Base-by-base conservation (phyloP, 2,113 vertebrate genomes). In the Hassar affinis region DNA sequence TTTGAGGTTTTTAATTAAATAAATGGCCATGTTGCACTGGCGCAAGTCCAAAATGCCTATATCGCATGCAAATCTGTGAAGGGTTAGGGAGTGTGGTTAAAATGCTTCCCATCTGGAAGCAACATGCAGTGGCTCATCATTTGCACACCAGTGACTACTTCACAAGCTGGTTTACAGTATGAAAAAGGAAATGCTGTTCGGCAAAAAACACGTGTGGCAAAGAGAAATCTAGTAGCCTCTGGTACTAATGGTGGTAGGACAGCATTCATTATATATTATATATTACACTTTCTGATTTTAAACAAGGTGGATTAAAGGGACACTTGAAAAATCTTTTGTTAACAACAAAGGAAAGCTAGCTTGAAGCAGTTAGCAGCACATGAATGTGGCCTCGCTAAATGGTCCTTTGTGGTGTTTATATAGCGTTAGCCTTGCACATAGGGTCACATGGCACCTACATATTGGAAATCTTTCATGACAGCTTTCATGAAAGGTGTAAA, bases 1-100 rank as follows among this genome's bases (percentile, higher is more conserved):
- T 42, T 80, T 87, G 88, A 84, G 78, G 86, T 90, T 92, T 87
- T 92, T 92, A 92, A 93, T 93, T 91, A 92, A 93, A 93, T 89
- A 90, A 93, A 91, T 92, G 90, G 90, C 90, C 85, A 49, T 89
- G 92, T 86, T 90, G 84, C 72, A 12, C 85, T 92, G 93, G 91
- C 85, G 25, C 42, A 14, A 61, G 85, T 89, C 93, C 92, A 93
- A 86, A 88, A 80, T 69, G 33, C 59, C 86, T 84, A 88, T 88
- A 88, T 85, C 87, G 86, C 83, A 91, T 92, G 90, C 86, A 92
- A 92, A 93, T 90, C 78, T 86, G 79, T 49, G 69, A 86, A 87
- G 85, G 88, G 81, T 54, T 72, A 62, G 72, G 83, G 88, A 86
- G 86, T 83, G 33, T 84, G 83, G 89, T 91, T 89, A 85, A 89